These are phyloP conservation scores for Ceratosolen fusciceps DNA, from an alignment of 1,140 invertebrate genomes.

Conservation along the genomic window DNA sequence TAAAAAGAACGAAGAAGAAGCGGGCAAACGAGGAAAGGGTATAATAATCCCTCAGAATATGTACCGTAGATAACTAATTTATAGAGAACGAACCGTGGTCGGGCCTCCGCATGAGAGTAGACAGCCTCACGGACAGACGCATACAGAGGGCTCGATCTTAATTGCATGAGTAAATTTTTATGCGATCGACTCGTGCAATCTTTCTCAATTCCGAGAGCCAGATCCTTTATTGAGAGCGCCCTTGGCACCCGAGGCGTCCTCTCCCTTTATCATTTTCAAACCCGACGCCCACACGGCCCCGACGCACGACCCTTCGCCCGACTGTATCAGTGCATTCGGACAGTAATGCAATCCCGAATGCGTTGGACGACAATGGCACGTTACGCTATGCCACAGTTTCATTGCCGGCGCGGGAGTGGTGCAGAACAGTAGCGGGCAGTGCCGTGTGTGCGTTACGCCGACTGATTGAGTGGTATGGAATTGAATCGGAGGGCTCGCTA, in stretches of 20 bases:
- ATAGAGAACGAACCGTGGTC: too few relatives aligned
- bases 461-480: conserved; percentile 72
- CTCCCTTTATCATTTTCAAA: neutral
- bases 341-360: conserved; percentile 52
- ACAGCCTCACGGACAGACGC: too few relatives aligned
- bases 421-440: conserved; percentile 56
- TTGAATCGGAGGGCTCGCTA: conserved; percentile 64
- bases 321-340: neutral
- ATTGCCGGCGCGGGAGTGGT: conserved; percentile 50
- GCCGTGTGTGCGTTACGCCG: conserved; percentile 68
- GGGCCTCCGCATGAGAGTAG: too few relatives aligned
- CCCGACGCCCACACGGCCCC: neutral
- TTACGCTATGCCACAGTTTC: conserved; percentile 50
- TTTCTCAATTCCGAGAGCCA: conserved; percentile 28
- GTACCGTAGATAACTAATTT: too few relatives aligned
- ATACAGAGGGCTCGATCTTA: neutral
- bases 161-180: neutral
- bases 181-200: neutral
- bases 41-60: too few relatives aligned
- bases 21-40: too few relatives aligned
- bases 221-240: neutral
- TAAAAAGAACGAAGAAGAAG: too few relatives aligned
- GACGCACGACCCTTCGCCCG: neutral
- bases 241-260: neutral
- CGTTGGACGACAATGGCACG: conserved; percentile 49